Percentiles rank a stretch among this genome's conserved stretches.
These are phyloP conservation scores for Lasioglossum marginatum DNA, from an alignment of 2,888 invertebrate species.

Conservation along the genomic window DNA sequence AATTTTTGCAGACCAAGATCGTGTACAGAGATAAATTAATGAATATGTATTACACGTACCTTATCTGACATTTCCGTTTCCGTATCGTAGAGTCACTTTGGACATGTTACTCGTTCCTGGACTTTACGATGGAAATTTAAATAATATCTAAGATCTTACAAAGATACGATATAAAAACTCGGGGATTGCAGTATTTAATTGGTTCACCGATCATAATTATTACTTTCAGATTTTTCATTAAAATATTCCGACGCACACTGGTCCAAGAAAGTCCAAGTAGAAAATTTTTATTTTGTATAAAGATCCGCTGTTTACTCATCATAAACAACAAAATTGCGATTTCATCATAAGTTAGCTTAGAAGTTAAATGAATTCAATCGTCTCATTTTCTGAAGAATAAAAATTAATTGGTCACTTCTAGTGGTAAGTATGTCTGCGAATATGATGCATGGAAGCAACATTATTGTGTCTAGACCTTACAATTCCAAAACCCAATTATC, in stretches of 20 bases:
- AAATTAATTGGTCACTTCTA: neutral
- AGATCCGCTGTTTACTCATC: no score
- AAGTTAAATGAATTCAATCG: neutral
- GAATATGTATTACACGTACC: neutral
- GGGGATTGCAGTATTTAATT: neutral
- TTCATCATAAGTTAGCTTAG: neutral
- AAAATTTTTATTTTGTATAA: neutral
- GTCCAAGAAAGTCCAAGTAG: no score
- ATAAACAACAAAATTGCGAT: neutral
- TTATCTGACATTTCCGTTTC: neutral
- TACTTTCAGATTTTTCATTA: neutral
- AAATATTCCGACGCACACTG: neutral
- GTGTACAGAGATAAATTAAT: neutral
- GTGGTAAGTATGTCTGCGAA: no score
- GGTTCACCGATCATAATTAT: neutral
- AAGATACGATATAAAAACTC: neutral
- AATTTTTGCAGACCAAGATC: neutral
- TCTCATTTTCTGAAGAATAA: neutral
- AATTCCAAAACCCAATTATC: neutral
- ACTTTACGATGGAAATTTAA: neutral
- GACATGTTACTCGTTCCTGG: neutral
- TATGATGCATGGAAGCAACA: no score
- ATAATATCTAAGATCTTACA: neutral
- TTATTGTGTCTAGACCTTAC: neutral
- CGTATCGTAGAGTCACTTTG: neutral